Evolutionary conservation across 2,797 vertebrate genomes (phyloP), one percentile per base, ranked within the genome.

Genomic region (Macroramphosus scolopax): DNA sequence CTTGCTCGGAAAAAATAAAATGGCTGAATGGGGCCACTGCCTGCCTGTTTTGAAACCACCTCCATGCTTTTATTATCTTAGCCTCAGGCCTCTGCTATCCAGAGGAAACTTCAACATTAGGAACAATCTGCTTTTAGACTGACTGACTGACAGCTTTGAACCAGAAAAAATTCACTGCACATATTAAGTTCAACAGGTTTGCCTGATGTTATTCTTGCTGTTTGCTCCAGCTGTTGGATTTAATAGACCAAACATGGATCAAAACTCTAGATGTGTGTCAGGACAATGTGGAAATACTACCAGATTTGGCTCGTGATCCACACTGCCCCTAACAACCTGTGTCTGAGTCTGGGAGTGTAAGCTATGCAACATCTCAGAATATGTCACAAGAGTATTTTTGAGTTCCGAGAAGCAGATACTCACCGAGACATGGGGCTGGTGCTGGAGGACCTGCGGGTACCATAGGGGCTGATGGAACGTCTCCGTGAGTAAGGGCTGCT

Each of bases 401-500:
- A 15, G 5, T 4, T 2, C 4, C 18, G n/a, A n/a, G 3, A 7
- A 22, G 12, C 3, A 7, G 1, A 35, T 34, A 86, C 93, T 83
- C 82, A 98, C 96, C 96, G 89, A 76, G 95, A 80, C 36, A 94
- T 84, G 11, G 96, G 96, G 80, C 96, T 98, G 28, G 93, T 90
- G 78, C 96, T 99, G 82, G 95, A 88, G 6, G 96, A 99, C 17
- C 96, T 90, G 50, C 96, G 93, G 51, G 82, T 84, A 1, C 82
- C 77, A 17, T 98, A 99, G 6, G 96, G 95, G 77, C 95, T 98
- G 76, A 92, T 89, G 15, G 95, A 96, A 9, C 94, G 90, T 56
- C 94, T 89, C 45, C 94, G 90, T 5, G 87, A 70, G 22, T 94
- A 95, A 9, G 95, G 95, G 47, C 95, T 96, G 53, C 91, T 94